Conservation (phyloP, 2,888 invertebrate genomes). For the Harpagoxenus sublaevis region DNA sequence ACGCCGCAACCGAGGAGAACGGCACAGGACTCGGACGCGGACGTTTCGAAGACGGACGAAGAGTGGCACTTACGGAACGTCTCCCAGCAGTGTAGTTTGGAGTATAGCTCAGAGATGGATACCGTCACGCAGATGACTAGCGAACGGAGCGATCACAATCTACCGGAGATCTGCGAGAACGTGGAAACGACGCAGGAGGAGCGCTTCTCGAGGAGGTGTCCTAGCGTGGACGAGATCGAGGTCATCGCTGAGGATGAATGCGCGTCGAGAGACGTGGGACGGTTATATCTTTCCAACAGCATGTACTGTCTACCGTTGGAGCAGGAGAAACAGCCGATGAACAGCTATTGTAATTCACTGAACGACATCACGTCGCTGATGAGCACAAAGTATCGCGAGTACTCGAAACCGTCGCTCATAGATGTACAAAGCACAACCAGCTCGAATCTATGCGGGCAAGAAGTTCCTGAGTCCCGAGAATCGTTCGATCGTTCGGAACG, state of each 20-base stretch:
- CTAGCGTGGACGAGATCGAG: conserved; percentile 73
- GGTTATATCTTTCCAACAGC: conserved; percentile 80
- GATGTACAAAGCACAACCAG: conserved; percentile 76
- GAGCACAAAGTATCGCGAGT: conserved; percentile 75
- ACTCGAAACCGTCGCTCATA: conserved; percentile 77
- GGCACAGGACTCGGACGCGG: conserved; percentile 81
- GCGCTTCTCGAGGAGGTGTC: conserved; percentile 60
- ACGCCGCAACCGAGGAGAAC: conserved; percentile 82
- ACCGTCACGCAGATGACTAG: conserved; percentile 82
- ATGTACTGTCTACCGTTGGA: conserved; percentile 79
- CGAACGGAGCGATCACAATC: conserved; percentile 83
- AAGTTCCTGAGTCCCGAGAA: conserved; percentile 70
- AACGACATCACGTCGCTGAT: conserved; percentile 80
- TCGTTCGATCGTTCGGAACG: conserved; percentile 72
- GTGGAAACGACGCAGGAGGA: conserved; percentile 68
- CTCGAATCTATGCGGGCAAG: conserved; percentile 73
- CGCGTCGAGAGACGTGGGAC: conserved; percentile 64
- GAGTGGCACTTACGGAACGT: conserved; percentile 88
- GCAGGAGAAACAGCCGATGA: conserved; percentile 70
- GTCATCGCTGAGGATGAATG: conserved; percentile 63
- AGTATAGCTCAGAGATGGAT: conserved; percentile 89
- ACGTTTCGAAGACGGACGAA: conserved; percentile 78
- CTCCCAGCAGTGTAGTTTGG: conserved; percentile 91
- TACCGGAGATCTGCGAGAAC: conserved; percentile 82
- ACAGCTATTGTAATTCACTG: conserved; percentile 80